Base-by-base conservation (phyloP, 2,797 vertebrate species). In the Dicrostonyx torquatus region DNA sequence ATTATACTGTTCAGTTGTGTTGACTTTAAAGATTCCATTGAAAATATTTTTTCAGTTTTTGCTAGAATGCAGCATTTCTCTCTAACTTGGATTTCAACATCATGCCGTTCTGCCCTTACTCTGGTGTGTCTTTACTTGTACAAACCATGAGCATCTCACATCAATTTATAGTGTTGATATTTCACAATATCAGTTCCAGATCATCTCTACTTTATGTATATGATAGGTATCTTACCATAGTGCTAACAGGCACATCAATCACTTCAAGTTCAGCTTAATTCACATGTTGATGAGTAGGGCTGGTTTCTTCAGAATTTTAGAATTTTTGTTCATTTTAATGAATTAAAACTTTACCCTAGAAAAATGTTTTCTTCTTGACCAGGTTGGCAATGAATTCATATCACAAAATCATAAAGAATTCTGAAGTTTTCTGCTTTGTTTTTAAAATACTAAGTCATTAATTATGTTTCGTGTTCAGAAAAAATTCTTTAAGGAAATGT, bases 31-130 rank as follows among this genome's bases (percentile, higher is more conserved):
- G 6, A 66, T 43, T 85, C 77, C 8, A 48, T 66, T 26, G 15
- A 8, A 29, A 96, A 76, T 37, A 91, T 89, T 95, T 73, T 73
- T 91, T 95, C 3, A 34, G 9, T 68, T 29, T 18, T 94, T 24
- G 93, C n/a, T 12, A 85, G 24, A 96, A 85, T 78, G 12, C 58
- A 53, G 6, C 7, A 83, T 78, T 94, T 90, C 17, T 24, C 73
- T 83, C 64, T 66, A 60, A 78, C 87, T 60, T 80, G 43, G 75
- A 87, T 86, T 93, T 82, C 62, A 43, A 26, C 1, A 95, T 26
- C 9, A 68, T 22, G 68, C 17, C 7, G 50, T 18, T 88, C 17
- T 53, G 5, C 6, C 78, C 15, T 68, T 55, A 11, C 10, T 75
- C 3, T 75, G 77, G 15, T 94, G 12, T 89, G 2, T 76, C 53